Percentiles rank a stretch among this genome's conserved stretches.
Conservation (phyloP, 2,888 invertebrate genomes). For the Ennomos fuscantarius region DNA sequence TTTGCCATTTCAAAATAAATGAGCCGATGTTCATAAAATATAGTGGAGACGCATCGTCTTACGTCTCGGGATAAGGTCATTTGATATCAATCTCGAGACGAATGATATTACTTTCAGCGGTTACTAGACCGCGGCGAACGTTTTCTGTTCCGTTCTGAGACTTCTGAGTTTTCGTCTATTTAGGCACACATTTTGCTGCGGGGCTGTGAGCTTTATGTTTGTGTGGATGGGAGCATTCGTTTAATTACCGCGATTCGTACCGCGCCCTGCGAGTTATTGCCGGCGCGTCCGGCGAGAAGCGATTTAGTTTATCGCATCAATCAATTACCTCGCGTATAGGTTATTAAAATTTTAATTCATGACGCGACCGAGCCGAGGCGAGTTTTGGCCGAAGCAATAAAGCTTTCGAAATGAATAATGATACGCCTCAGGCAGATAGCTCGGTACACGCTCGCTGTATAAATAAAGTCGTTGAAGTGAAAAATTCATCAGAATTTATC, state of each 20-base stretch:
- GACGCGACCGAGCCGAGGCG: conserved; percentile 53
- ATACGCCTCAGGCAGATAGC: conserved; percentile 66
- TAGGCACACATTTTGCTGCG: conserved; percentile 3
- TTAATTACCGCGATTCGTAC: conserved; percentile 68
- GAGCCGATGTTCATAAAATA: conserved; percentile 13
- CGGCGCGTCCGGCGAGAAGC: conserved; percentile 44
- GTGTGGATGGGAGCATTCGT: conserved; percentile 28
- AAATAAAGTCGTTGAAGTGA: conserved; percentile 76
- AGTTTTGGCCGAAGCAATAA: conserved; percentile 64
- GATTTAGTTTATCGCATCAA: conserved; percentile 75
- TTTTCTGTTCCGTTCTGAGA: conserved; percentile 1
- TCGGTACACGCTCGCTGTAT: conserved; percentile 59
- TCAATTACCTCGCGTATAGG: conserved; percentile 69
- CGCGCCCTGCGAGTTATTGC: conserved; percentile 47
- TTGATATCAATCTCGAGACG: conserved; percentile 15
- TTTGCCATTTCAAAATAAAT: conserved; percentile 29
- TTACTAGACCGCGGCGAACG: neutral
- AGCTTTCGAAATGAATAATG: conserved; percentile 72
- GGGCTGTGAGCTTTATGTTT: conserved; percentile 15
- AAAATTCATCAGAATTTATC: conserved; percentile 74
- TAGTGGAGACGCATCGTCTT: conserved; percentile 7
- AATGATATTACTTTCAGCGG: conserved; percentile 7
- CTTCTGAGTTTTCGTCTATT: neutral
- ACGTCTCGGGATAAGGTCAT: conserved; percentile 9
- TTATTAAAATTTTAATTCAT: conserved; percentile 72